These are phyloP conservation scores for Pelusios castaneus DNA, from an alignment of 2,113 vertebrate genomes.

Conservation along the genomic window DNA sequence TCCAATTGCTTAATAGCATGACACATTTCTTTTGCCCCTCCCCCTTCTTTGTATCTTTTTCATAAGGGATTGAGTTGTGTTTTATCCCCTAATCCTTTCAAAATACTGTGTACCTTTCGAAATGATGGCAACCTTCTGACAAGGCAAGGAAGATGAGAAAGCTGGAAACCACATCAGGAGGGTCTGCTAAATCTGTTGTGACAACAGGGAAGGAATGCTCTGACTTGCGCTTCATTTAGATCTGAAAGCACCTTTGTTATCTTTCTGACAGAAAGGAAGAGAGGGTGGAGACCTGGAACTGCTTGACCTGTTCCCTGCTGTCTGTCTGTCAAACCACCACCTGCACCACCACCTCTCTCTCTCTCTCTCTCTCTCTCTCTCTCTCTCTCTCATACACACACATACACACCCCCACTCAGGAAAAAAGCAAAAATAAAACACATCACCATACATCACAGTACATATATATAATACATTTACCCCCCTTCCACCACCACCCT, in stretches of 20 bases:
- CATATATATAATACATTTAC: background rate
- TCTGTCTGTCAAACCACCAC: slow-evolving; percentile 15
- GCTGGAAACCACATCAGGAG: slow-evolving; percentile 78
- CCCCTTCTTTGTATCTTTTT: background rate
- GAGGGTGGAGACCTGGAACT: slow-evolving; percentile 13
- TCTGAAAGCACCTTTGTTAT: slow-evolving; percentile 67
- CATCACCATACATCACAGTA: background rate
- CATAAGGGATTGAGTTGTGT: slow-evolving; percentile 73
- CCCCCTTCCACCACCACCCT: background rate
- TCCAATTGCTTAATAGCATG: slow-evolving; percentile 50
- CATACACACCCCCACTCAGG: background rate
- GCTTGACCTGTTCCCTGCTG: background rate
- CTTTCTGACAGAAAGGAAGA: slow-evolving; percentile 28
- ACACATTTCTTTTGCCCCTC: slow-evolving; percentile 61
- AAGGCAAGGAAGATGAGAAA: slow-evolving; percentile 77
- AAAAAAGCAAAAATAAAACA: background rate
- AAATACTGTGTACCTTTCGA: slow-evolving; percentile 75
- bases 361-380: background rate
- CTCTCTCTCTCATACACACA: background rate
- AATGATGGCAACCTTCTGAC: slow-evolving; percentile 80
- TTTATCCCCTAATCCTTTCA: slow-evolving; percentile 83
- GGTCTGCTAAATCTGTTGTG: slow-evolving; percentile 77
- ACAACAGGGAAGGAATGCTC: slow-evolving; percentile 77
- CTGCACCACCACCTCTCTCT: accelerated
- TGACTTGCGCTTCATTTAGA: slow-evolving; percentile 67